Percentiles rank a stretch among this genome's conserved stretches.
Conservation (phyloP, 2,888 invertebrate genomes). For the Flexamia atlantica region DNA sequence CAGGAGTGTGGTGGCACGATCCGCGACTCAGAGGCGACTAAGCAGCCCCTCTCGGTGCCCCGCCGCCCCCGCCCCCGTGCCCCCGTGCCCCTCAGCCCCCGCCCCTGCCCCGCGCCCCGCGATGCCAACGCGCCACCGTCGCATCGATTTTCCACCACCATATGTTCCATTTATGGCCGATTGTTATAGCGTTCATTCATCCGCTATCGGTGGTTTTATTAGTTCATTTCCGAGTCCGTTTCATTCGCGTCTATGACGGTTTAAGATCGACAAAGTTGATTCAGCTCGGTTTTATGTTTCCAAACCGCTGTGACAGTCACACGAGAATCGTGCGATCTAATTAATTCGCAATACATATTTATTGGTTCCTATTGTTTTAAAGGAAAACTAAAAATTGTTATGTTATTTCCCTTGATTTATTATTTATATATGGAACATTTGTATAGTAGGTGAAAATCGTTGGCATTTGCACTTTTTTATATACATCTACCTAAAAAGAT, state of each 20-base stretch:
- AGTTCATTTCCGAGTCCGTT: constrained; percentile 28
- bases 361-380: too few species aligned
- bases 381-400: too few species aligned
- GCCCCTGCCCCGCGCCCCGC: neutral
- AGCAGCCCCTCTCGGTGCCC: neutral
- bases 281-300: neutral
- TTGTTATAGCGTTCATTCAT: constrained; percentile 40
- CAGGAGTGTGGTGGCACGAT: neutral
- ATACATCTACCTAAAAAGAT: too few species aligned
- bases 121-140: neutral
- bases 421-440: too few species aligned
- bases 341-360: too few species aligned
- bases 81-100: neutral
- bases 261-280: constrained; percentile 12
- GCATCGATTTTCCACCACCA: constrained; percentile 39
- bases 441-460: too few species aligned
- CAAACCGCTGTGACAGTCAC: too few species aligned
- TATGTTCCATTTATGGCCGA: constrained; percentile 40
- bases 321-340: too few species aligned
- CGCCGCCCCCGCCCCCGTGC: neutral
- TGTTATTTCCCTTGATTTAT: too few species aligned
- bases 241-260: neutral
- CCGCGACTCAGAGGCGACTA: neutral
- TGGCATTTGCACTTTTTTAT: too few species aligned
- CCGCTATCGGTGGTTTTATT: constrained; percentile 38